Percentiles rank a stretch among this genome's conserved stretches.
phyloP scores from a whole-genome alignment of 2,113 vertebrate genomes.

The Callipepla californica region DNA sequence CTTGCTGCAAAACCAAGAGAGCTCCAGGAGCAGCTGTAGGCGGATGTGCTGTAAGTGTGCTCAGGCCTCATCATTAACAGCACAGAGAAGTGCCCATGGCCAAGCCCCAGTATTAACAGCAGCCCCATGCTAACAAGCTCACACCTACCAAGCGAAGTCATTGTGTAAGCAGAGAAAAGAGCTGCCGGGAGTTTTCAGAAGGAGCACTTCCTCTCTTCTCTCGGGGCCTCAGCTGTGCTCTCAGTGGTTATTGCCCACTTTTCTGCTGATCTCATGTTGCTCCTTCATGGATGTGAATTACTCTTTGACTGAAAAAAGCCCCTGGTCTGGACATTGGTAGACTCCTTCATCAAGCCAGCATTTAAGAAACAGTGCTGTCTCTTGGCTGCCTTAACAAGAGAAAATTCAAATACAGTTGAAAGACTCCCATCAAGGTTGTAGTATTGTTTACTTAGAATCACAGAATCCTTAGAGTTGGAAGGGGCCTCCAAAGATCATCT shows the following conservation, averaged over 20 bases:
- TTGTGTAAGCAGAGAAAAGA: background rate
- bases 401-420: background rate
- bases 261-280: background rate
- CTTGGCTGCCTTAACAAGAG: background rate
- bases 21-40: background rate
- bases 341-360: background rate
- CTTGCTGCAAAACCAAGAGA: background rate
- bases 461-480: too few relatives aligned
- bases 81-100: background rate
- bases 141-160: background rate
- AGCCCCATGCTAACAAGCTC: background rate
- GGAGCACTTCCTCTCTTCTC: background rate
- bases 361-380: background rate
- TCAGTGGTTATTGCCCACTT: background rate
- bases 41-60: rapidly evolving
- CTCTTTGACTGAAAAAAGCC: rapidly evolving
- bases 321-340: background rate
- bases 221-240: background rate
- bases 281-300: background rate
- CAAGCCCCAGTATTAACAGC: background rate
- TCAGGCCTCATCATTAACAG: background rate
- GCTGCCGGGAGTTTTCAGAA: background rate
- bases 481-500: too few relatives aligned
- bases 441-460: background rate
- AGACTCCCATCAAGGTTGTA: background rate